A percentile compares a stretch with the other conserved stretches of the same genome.
Evolutionary conservation across 2,888 invertebrate species (phyloP).

Genomic region (Campaea margaritaria): DNA sequence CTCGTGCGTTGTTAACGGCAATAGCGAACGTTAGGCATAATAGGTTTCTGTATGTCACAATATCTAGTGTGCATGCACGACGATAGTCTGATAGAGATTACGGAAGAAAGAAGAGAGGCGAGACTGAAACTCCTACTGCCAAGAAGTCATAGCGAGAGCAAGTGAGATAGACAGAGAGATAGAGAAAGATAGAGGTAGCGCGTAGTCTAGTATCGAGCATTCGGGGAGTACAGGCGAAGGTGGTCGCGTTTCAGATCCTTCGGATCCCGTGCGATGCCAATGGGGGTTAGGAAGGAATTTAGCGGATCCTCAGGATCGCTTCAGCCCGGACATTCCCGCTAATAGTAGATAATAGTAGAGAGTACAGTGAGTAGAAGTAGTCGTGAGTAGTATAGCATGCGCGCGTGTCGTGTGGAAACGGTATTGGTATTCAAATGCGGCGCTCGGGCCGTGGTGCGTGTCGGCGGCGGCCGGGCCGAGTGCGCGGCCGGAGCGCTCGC

Average conservation of each 20-base stretch:
- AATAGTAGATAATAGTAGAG: conserved; percentile 78
- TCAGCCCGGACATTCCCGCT: conserved; percentile 78
- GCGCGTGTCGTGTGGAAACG: conserved; percentile 83
- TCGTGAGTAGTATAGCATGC: conserved; percentile 80
- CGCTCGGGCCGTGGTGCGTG: conserved; percentile 82
- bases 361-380: conserved; percentile 83
- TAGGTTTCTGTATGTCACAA: conserved; percentile 82
- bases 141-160: conserved; percentile 81
- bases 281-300: conserved; percentile 57
- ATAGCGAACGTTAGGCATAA: conserved; percentile 79
- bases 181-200: conserved; percentile 80
- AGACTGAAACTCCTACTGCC: conserved; percentile 81
- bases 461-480: conserved; percentile 55
- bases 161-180: conserved; percentile 81
- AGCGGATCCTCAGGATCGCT: conserved; percentile 77
- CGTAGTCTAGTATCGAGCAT: conserved; percentile 81
- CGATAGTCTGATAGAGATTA: conserved; percentile 81
- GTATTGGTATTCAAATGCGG: conserved; percentile 91
- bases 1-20: conserved; percentile 69
- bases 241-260: conserved; percentile 72
- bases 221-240: conserved; percentile 75
- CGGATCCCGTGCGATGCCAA: conserved; percentile 68
- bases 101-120: conserved; percentile 81
- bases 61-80: conserved; percentile 86
- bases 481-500: conserved; percentile 34